Evolutionary conservation across 2,797 vertebrate species (phyloP), one percentile per base, ranked within the genome.

Genomic region (Poeciliopsis turneri): DNA sequence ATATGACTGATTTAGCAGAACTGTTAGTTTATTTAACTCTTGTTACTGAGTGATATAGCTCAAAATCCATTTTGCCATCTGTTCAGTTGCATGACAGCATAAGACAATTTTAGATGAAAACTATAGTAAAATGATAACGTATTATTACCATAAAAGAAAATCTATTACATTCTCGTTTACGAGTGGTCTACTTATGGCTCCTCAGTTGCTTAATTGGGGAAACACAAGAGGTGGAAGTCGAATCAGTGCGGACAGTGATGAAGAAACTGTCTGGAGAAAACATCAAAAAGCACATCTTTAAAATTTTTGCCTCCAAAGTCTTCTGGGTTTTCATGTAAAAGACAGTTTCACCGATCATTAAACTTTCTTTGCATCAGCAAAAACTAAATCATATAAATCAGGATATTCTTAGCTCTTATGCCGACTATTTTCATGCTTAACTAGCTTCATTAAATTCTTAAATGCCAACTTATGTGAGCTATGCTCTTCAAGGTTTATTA

Each of bases 301-400:
- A 59, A 12, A 20, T 68, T 41, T 66, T 41, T 64, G 59, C 9
- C 59, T 36, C 59, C 6, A 36, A 80, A 76, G 79, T 82, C 74
- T 78, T 86, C 77, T 84, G 79, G 85, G 75, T 88, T 93, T 92
- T 90, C 82, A 84, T 84, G 30, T 79, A 84, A 80, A 84, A 85
- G 82, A 81, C 89, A 79, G 78, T 92, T 92, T 92, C 84, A 90
- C 68, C 57, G 86, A 79, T 87, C 85, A 92, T 93, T 89, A 91
- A 91, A 84, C 49, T 10, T 82, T 76, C 85, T 88, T 90, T 90
- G 88, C 82, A 89, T 90, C 83, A 82, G 87, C 90, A 90, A 86
- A 80, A 83, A 76, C 79, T 51, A 88, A 86, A 85, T 87, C 83
- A 87, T 85, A 86, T 53, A 49, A 82, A 91, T 92, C 87, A 86